These are phyloP conservation scores for Volucella zonaria DNA, from an alignment of 2,888 invertebrate genomes.

Conservation along the genomic window DNA sequence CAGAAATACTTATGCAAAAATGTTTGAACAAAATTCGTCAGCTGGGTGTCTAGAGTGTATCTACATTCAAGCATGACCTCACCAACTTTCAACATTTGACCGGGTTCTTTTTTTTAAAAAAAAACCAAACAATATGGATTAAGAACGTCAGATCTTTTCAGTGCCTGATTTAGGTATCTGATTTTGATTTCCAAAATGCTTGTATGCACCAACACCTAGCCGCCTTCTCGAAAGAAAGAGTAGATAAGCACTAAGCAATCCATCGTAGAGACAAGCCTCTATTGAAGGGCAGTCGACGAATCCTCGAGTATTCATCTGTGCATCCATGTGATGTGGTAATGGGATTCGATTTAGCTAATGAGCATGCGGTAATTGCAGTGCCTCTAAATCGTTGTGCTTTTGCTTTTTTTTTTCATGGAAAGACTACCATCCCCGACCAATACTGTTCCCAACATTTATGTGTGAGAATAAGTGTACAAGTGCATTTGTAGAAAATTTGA, in stretches of 20 bases:
- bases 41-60: not conserved
- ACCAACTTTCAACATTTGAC: too few species aligned
- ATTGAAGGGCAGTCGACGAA: not conserved
- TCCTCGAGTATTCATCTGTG: slow-evolving; percentile 3
- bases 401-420: slow-evolving; percentile 5
- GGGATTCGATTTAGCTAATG: slow-evolving; percentile 69
- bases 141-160: not conserved
- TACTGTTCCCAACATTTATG: not conserved
- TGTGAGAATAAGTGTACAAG: slow-evolving; percentile 4
- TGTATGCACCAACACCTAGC: slow-evolving; percentile 54
- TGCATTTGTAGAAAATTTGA: slow-evolving; percentile 53
- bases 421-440: not conserved
- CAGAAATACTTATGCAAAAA: slow-evolving; percentile 44
- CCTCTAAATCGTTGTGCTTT: slow-evolving; percentile 31
- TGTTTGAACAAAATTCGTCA: slow-evolving; percentile 56
- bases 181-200: slow-evolving; percentile 13
- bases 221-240: slow-evolving; percentile 57
- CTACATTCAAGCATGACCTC: too few species aligned
- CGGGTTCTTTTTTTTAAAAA: too few species aligned
- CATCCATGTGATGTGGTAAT: slow-evolving; percentile 42
- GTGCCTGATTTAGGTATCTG: not conserved
- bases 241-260: slow-evolving; percentile 61
- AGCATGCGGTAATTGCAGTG: slow-evolving; percentile 45
- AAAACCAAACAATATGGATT: too few species aligned
- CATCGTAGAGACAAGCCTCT: slow-evolving; percentile 30